A percentile compares a stretch with the other conserved stretches of the same genome.
Conservation (phyloP, 2,888 invertebrate genomes). For the Ariolimax columbianus region DNA sequence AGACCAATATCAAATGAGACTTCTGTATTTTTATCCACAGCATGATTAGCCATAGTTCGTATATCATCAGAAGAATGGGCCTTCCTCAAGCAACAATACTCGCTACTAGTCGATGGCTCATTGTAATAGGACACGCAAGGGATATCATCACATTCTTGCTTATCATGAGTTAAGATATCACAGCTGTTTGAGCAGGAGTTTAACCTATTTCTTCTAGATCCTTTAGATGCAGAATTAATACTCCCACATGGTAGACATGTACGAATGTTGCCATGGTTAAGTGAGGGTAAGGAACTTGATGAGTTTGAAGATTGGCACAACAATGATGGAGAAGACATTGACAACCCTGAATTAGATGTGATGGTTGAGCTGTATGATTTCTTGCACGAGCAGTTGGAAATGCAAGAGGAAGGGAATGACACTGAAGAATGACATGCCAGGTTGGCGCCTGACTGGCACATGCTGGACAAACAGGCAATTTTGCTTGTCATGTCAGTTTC, state of each 20-base stretch:
- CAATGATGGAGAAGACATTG: conserved; percentile 41
- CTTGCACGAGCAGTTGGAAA: conserved; percentile 50
- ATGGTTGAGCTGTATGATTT: conserved; percentile 10
- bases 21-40: background rate
- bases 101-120: background rate
- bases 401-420: conserved; percentile 37
- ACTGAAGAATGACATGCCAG: conserved; percentile 42
- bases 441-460: conserved; percentile 47
- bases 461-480: conserved; percentile 37
- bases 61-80: conserved; percentile 29
- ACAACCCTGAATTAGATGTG: conserved; percentile 2
- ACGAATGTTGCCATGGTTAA: conserved; percentile 13
- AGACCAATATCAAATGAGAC: background rate
- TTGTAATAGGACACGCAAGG: background rate
- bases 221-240: conserved; percentile 24
- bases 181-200: conserved; percentile 27
- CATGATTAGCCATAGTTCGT: background rate
- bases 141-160: conserved; percentile 9
- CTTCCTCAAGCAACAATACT: background rate
- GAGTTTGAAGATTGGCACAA: conserved; percentile 16
- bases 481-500: background rate
- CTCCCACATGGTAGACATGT: conserved; percentile 40
- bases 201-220: background rate
- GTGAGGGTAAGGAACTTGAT: background rate
- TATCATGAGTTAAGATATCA: conserved; percentile 22